Conservation (phyloP, 2,113 vertebrate genomes). For the Laticauda laticaudata region DNA sequence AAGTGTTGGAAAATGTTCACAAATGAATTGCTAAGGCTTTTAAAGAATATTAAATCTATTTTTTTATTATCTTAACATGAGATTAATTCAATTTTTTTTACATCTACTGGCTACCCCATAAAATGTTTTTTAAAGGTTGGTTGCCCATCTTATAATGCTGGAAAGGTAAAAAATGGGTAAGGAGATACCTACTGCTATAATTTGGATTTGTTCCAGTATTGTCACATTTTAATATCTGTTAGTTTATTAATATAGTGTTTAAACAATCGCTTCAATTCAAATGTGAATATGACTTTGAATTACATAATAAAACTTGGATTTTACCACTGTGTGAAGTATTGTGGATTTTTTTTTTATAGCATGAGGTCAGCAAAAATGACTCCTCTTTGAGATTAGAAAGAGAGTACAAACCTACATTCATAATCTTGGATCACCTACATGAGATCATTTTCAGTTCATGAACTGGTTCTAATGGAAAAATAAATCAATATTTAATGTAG, state of each 20-base stretch:
- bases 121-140: not conserved
- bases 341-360: not conserved
- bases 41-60: not conserved
- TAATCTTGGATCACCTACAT: not conserved
- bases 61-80: not conserved
- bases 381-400: not conserved
- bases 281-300: not conserved
- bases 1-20: not conserved
- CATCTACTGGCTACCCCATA: not conserved
- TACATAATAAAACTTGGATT: not conserved
- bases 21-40: not conserved
- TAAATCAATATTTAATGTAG: not conserved
- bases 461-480: not conserved
- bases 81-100: not conserved
- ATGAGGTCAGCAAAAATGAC: not conserved
- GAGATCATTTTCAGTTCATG: not conserved
- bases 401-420: not conserved
- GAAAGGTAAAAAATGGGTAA: not conserved
- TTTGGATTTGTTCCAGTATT: too few relatives aligned
- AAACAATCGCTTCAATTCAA: not conserved
- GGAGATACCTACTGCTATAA: not conserved
- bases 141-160: not conserved
- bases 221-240: too few relatives aligned
- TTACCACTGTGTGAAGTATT: not conserved
- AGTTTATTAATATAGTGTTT: not conserved